Conservation (phyloP, 2,797 vertebrate species). For the Scolopax bukidnonensis region DNA sequence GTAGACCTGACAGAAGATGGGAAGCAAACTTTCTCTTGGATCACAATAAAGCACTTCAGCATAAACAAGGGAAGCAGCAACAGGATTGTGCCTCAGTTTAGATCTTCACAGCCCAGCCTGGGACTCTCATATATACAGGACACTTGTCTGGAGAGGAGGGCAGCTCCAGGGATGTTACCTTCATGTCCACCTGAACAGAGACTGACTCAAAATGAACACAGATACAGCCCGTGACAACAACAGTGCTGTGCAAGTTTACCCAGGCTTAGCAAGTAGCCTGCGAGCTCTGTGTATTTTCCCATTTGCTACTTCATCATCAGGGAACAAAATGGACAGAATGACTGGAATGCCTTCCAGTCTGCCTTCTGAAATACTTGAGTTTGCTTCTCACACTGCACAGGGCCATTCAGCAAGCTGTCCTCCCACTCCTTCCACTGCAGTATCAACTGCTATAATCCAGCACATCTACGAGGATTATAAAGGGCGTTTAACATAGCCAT, state of each 20-base stretch:
- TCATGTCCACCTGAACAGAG: background rate
- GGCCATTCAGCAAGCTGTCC: background rate
- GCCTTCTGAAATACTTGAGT: background rate
- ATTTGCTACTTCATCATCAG: background rate
- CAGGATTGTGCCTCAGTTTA: background rate
- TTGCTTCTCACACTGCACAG: background rate
- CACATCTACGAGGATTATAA: slow-evolving; percentile 61
- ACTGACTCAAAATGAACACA: background rate
- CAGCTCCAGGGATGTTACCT: background rate
- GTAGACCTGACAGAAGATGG: background rate
- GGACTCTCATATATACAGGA: background rate
- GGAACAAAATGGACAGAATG: background rate
- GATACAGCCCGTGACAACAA: background rate
- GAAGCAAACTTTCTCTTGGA: background rate
- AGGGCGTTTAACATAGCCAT: slow-evolving; percentile 53
- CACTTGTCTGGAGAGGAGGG: background rate
- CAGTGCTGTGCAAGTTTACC: background rate
- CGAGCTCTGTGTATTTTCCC: background rate
- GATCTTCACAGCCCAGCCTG: background rate
- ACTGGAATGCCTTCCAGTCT: background rate
- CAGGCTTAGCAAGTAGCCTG: background rate
- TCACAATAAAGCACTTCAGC: background rate
- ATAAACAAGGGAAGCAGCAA: background rate
- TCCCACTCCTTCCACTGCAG: slow-evolving; percentile 1
- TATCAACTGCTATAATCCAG: slow-evolving; percentile 18